Evolutionary conservation across 2,888 invertebrate genomes (phyloP), one percentile per base, ranked within the genome.

Genomic region (Drosophila prolongata): DNA sequence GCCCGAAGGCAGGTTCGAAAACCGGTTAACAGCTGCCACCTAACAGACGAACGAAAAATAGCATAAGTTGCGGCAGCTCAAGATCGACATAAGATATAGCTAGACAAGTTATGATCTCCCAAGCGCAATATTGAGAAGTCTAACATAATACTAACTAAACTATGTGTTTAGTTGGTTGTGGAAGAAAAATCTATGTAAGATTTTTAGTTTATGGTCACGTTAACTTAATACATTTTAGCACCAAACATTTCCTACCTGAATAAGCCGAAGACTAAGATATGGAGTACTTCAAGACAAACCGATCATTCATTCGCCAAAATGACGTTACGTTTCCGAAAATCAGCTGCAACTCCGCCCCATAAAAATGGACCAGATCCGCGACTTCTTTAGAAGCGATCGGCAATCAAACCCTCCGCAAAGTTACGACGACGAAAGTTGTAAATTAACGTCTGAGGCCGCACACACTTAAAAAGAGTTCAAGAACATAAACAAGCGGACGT

Each of bases 381-480:
- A 43, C 43, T 19, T 43, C 10, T 43, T 57, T 64, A 47, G 9
- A 27, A 11, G 24, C 44, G 24, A 4, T 24, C 24, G 24, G 24
- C 24, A 24, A 24, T 24, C 24, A 24, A 24, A 24, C 24, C 24
- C 44, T n/a, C 27, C 60, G 52, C 60, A 49, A 69, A 87, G 61
- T 80, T 80, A 87, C 76, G 84, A 76, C 72, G 72, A 58, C 62
- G 68, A 80, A 73, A 64, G 76, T 64, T 77, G 77, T 87, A 87
- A 87, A 82, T 82, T 87, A 85, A 81, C 69, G 79, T 87, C 79
- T 85, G 72, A 43, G 79, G 82, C 72, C 77, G 72, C 81, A 74
- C 62, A 77, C 77, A 66, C 76, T 77, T 65, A 67, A 78, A 78
- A 86, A 76, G 87, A 86, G 83, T 86, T 88, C 88, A 86, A 82